Conservation (phyloP, 2,888 invertebrate genomes). For the Diaprepes abbreviatus region DNA sequence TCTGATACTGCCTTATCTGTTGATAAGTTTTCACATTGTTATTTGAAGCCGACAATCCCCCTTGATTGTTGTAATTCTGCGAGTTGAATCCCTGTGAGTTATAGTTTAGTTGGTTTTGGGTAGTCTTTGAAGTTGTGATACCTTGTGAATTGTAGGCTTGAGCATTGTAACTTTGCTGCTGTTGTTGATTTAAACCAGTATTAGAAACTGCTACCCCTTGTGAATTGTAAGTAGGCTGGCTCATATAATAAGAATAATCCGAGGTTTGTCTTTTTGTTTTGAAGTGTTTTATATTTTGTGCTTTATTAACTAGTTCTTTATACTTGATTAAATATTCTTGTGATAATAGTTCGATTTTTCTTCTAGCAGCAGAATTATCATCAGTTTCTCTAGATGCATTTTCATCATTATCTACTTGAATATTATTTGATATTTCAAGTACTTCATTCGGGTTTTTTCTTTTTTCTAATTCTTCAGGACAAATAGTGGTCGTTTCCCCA, state of each 20-base stretch:
- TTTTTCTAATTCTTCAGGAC: conserved; percentile 20
- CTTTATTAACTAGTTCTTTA: neutral
- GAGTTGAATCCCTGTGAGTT: neutral
- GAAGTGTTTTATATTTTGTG: neutral
- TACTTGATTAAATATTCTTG: conserved; percentile 1
- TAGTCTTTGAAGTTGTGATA: neutral
- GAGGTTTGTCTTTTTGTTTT: conserved; percentile 19
- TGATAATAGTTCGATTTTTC: neutral
- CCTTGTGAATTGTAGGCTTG: neutral
- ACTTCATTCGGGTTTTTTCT: neutral
- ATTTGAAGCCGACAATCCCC: neutral
- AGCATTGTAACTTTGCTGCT: neutral
- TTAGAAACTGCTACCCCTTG: conserved; percentile 3
- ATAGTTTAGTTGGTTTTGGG: neutral
- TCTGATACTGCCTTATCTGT: conserved; percentile 17
- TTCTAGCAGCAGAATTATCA: neutral
- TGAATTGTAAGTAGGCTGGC: conserved; percentile 15
- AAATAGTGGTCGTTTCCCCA: conserved; percentile 12
- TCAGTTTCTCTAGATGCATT: neutral
- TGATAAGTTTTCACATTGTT: conserved; percentile 16
- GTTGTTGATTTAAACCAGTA: neutral
- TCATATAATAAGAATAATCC: conserved; percentile 26
- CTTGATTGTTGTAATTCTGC: neutral
- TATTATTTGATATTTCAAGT: neutral
- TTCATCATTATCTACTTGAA: neutral